Evolutionary conservation across 2,888 invertebrate genomes (phyloP), one percentile per base, ranked within the genome.

Genomic region (Zeuzera pyrina): DNA sequence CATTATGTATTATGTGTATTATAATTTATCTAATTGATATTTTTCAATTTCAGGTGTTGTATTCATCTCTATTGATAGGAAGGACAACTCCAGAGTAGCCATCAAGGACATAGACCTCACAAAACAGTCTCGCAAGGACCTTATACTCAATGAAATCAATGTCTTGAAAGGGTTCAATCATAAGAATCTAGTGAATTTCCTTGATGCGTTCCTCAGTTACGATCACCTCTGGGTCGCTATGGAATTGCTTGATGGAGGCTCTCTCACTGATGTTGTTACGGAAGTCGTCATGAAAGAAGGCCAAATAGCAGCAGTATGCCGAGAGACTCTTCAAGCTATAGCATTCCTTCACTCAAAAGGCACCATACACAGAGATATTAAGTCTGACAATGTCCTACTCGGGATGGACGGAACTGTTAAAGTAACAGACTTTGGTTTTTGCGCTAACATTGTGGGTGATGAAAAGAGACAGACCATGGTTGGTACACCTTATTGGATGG

Each of bases 401-500:
- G 97, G 95, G 11, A 94, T 96, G 93, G 91, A 95, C 52, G 97
- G 97, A 1, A 87, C 89, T 0, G 94, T 95, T 0, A 95, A 95
- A 84, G 93, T 95, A 0, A 95, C 95, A 0, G 98, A 98, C 74
- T 98, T 98, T 73, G 98, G 98, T 5, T 98, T 98, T 77, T 98
- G 97, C 76, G 98, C 98, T 2, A 98, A 98, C 63, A 93, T 98
- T 33, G 90, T 92, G 24, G 95, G 94, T 0, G 97, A 96, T 49
- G 94, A 96, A 56, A 97, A 98, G 65, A 84, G 96, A n/a, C 94
- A 94, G 61, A 97, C 97, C 0, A 95, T 97, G 94, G 97, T 97
- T 1, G 97, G 97, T n/a, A 97, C 97, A 0, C 97, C 97, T 0
- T 97, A 96, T 57, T 97, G 97, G 98, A 98, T 98, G 97, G 96